Evolutionary conservation across 2,797 vertebrate genomes (phyloP).

Genomic region (Typhlichthys subterraneus): DNA sequence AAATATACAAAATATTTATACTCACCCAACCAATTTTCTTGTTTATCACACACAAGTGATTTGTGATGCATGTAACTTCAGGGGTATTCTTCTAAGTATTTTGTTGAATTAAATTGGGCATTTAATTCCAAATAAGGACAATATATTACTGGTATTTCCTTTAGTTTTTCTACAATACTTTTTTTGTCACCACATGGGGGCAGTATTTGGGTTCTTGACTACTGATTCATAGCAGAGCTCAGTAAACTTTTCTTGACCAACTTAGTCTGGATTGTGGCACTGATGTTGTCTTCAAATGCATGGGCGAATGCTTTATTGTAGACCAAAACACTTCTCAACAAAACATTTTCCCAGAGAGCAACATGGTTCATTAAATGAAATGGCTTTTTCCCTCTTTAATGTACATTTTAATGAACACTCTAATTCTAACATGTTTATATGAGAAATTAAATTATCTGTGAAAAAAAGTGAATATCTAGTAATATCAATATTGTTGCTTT

Average conservation of each 20-base stretch:
- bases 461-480: conserved; percentile 14
- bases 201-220: conserved; percentile 52
- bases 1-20: too few relatives aligned
- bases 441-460: too few relatives aligned
- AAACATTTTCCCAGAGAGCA: conserved; percentile 17
- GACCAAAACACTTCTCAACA: conserved; percentile 8
- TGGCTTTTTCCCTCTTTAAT: neutral
- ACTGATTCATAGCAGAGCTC: conserved; percentile 14
- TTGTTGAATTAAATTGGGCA: neutral
- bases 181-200: conserved; percentile 66
- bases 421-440: conserved; percentile 5
- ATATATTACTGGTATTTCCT: too few relatives aligned
- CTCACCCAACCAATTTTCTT: too few relatives aligned
- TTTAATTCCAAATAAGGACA: neutral
- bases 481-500: conserved; percentile 12
- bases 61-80: neutral
- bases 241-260: conserved; percentile 26
- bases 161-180: neutral
- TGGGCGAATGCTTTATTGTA: conserved; percentile 2
- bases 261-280: conserved; percentile 11
- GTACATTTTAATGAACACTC: conserved; percentile 1
- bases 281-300: conserved; percentile 10
- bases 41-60: neutral
- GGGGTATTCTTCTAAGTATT: neutral
- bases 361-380: conserved; percentile 5